Evolutionary conservation across 1,140 invertebrate species (phyloP), one percentile per base, ranked within the genome.

Genomic region (Adelges cooleyi): DNA sequence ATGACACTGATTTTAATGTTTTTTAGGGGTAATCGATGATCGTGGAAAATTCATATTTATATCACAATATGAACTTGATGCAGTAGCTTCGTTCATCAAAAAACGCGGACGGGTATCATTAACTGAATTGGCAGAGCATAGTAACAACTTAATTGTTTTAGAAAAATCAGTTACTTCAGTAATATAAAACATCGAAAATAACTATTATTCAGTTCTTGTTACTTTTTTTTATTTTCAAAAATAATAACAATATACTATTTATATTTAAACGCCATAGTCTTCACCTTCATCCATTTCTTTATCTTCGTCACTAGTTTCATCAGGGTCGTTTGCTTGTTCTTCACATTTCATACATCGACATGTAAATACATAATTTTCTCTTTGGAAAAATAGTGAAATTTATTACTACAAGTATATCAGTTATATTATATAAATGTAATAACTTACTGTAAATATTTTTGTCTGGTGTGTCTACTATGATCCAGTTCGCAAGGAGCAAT

Each of bases 41-140:
- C 81, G 96, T 69, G 97, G 97, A 23, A 99, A 99, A 77, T 99
- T 99, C 73, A 98, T 99, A 71, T 98, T 95, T 73, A 92, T 99
- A 42, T 93, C 94, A 1, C 81, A 86, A 70, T 83, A 87, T 38
- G 97, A 99, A 75, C 77, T 98, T 51, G 82, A 90, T 70, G 84
- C 86, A 67, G 91, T 99, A 8, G 94, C 93, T 0, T 95, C 93
- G 74, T 99, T 98, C 75, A 92, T 99, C 2, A 87, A 84, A 71
- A 95, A 98, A 74, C 81, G 94, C 65, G 97, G 97, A 1, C 78
- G 96, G 69, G 89, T 99, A 0, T 92, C 92, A 0, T 92, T 99
- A 13, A 73, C 83, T 5, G 96, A 99, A 71, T 76, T 99, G 50
- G 95, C 87, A 0, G 93, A 98, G 74, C 89, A 87, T 72, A 98